These are phyloP conservation scores for Plebejus melissa DNA, from an alignment of 2,888 invertebrate genomes.

Conservation along the genomic window DNA sequence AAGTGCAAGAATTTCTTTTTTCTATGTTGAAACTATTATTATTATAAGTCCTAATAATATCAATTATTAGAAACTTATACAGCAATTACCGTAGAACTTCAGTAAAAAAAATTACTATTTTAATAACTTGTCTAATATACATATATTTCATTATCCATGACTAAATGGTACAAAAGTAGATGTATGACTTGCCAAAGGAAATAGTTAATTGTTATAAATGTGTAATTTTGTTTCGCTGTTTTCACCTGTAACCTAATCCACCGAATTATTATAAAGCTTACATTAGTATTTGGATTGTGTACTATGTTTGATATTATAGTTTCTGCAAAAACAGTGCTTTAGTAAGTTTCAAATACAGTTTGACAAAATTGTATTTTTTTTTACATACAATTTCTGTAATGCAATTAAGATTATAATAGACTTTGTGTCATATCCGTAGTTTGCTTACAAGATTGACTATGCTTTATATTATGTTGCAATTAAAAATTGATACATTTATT, in stretches of 20 bases:
- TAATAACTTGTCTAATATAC: neutral
- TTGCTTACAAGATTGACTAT: neutral
- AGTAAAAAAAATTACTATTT: neutral
- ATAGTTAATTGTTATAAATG: constrained; percentile 10
- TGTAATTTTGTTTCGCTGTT: neutral
- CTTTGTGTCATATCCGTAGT: neutral
- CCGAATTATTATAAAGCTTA: neutral
- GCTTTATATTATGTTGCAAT: constrained; percentile 8
- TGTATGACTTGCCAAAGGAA: constrained; percentile 16
- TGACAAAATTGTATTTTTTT: constrained; percentile 3
- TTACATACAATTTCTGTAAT: neutral
- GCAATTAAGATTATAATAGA: neutral
- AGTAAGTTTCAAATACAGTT: neutral
- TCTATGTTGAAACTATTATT: neutral
- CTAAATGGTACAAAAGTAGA: constrained; percentile 19
- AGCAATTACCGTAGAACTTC: neutral
- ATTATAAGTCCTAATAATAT: neutral
- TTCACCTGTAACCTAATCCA: neutral
- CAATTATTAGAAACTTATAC: neutral
- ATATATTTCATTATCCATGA: neutral
- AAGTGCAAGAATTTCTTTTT: neutral
- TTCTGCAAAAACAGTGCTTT: neutral
- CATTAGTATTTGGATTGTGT: neutral
- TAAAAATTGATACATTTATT: constrained; percentile 1
- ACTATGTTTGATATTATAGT: neutral